Evolutionary conservation across 2,797 vertebrate genomes (phyloP).

Genomic region (Amblyraja radiata): DNA sequence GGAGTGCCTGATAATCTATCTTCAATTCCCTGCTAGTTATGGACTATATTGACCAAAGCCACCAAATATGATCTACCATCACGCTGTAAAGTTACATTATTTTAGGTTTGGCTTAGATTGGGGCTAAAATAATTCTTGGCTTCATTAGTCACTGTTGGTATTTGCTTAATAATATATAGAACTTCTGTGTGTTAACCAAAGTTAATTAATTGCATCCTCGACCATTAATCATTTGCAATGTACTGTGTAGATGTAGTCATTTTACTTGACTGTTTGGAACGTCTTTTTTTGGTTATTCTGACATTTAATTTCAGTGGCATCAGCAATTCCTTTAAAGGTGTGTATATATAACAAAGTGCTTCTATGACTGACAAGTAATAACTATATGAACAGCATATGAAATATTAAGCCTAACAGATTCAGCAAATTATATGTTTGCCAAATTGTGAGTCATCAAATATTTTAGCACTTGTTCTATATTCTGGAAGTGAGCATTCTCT

Average conservation of each 20-base stretch:
- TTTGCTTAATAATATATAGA: background rate
- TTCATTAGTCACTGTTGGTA: background rate
- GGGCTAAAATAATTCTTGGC: background rate
- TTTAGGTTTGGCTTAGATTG: slow-evolving; percentile 9
- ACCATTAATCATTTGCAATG: background rate
- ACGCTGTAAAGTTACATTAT: no score
- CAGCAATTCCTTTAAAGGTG: background rate
- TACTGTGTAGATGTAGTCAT: background rate
- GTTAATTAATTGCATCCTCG: background rate
- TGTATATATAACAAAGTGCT: background rate
- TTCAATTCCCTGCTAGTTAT: background rate
- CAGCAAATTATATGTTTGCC: slow-evolving; percentile 76
- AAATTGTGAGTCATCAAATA: slow-evolving; percentile 80
- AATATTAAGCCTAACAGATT: slow-evolving; percentile 62
- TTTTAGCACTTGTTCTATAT: slow-evolving; percentile 67
- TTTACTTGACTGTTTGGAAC: slow-evolving; percentile 24
- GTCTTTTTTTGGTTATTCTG: background rate
- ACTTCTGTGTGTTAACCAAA: background rate
- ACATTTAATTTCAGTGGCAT: slow-evolving; percentile 26
- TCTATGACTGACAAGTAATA: slow-evolving; percentile 18
- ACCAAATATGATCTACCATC: no score
- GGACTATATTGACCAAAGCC: background rate
- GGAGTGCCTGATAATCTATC: background rate
- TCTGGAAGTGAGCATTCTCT: slow-evolving; percentile 65
- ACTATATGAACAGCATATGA: background rate